Evolutionary conservation across 2,113 vertebrate species (phyloP).

Genomic region (human): DNA sequence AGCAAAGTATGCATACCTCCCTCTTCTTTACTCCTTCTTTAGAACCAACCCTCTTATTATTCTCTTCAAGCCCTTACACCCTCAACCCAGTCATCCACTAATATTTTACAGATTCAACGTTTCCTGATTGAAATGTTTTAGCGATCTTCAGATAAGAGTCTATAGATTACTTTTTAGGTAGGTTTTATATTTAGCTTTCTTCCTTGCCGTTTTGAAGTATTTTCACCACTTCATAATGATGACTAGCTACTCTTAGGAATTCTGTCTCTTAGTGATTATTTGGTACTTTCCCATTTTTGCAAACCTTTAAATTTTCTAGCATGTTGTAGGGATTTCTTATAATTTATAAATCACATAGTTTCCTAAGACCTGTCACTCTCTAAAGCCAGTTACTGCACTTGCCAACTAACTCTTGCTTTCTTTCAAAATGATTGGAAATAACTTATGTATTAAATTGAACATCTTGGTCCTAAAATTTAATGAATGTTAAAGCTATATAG

Average conservation of each 20-base stretch:
- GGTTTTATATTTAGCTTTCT: constrained; percentile 25
- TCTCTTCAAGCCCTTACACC: background rate
- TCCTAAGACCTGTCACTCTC: background rate
- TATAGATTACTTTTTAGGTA: background rate
- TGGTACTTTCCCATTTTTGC: constrained; percentile 3
- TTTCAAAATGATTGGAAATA: constrained; percentile 22
- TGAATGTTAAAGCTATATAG: background rate
- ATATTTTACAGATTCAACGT: background rate
- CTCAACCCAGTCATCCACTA: background rate
- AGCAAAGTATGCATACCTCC: background rate
- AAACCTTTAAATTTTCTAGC: background rate
- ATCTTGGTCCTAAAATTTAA: background rate
- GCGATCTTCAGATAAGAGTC: background rate
- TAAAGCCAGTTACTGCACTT: background rate
- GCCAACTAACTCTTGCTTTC: background rate
- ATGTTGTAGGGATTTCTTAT: background rate
- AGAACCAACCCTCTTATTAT: background rate
- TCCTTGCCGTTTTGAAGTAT: background rate
- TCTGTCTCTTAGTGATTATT: constrained; percentile 1
- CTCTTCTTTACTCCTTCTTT: background rate
- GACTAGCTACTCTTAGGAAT: constrained; percentile 15
- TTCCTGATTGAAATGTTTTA: background rate
- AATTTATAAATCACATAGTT: constrained; percentile 37
- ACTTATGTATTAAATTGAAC: background rate
- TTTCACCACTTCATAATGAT: background rate